Base-by-base conservation (phyloP, 2,797 vertebrate species). In the Lithobates pipiens region DNA sequence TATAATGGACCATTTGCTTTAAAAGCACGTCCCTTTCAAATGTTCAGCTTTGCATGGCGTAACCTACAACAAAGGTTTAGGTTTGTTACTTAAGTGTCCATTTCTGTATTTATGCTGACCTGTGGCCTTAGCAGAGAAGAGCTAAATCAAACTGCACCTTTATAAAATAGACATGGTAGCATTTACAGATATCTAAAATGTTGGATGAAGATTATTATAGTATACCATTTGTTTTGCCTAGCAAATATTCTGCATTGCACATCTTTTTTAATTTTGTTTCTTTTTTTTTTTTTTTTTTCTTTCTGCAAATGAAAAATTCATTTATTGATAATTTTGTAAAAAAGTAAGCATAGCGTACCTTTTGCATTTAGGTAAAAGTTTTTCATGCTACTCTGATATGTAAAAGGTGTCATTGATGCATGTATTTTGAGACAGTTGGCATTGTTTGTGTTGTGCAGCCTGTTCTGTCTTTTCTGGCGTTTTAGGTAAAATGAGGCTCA, bases 41-140 rank as follows among this genome's bases (percentile, higher is more conserved):
- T 80, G 86, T 83, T 80, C 76, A 84, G 80, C 86, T 74, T 84
- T 80, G 81, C 71, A 87, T 71, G 81, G 83, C 57, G 61, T 87
- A 42, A 80, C 75, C 75, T 65, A 76, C 36, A 65, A 76, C 57
- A 69, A 44, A 27, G 32, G 46, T 3, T 75, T n/a, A 63, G 34
- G 61, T 67, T 82, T 82, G 70, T 81, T 57, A 81, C 44, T 54
- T 50, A 73, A 72, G 68, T 73, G 71, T 74, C 42, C 44, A 57
- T 65, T 61, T 80, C 76, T 27, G 29, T 83, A 79, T 81, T 77
- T 23, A 54, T 57, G 23, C 76, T 54, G 61, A 25, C 57, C 63
- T 54, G 68, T 77, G 80, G 72, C 67, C 67, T 77, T 81, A 63
- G 16, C 3, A 50, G 68, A 80, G 67, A 70, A 34, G 44, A 25